Conservation (phyloP, 2,797 vertebrate genomes). For the Distichodus sexfasciatus region DNA sequence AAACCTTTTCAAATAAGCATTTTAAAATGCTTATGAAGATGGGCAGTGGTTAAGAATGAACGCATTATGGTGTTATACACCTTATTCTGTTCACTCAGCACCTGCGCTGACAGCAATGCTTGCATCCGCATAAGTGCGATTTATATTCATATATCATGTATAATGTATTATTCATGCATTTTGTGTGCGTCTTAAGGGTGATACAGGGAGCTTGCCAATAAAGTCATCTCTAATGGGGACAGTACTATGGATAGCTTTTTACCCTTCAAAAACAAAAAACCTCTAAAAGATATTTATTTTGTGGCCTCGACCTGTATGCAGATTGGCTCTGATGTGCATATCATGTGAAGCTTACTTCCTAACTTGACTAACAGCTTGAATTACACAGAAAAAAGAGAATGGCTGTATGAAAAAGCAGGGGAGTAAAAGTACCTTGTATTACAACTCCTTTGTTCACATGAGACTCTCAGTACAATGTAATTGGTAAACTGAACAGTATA, state of each 20-base stretch:
- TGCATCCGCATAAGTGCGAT: not conserved
- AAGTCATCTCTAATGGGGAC: not conserved
- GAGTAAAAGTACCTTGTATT: too few relatives aligned
- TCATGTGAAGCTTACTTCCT: too few relatives aligned
- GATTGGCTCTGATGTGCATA: too few relatives aligned
- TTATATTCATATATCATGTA: constrained; percentile 2
- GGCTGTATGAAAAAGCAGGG: too few relatives aligned
- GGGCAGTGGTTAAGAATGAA: not conserved
- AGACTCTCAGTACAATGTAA: too few relatives aligned
- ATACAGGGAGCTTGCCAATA: not conserved
- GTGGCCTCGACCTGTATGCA: too few relatives aligned
- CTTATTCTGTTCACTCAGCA: not conserved
- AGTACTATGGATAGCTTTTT: not conserved
- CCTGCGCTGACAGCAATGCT: not conserved
- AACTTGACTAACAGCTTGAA: too few relatives aligned
- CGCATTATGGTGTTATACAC: not conserved
- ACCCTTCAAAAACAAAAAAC: not conserved
- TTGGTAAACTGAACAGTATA: too few relatives aligned
- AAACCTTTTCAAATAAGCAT: not conserved
- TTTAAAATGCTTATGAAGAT: not conserved
- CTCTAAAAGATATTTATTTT: too few relatives aligned
- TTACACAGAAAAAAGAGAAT: too few relatives aligned
- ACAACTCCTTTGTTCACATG: too few relatives aligned
- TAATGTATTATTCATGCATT: constrained; percentile 14
- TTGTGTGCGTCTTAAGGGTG: not conserved